Percentiles rank a stretch among this genome's conserved stretches.
Evolutionary conservation across 2,797 vertebrate species (phyloP).

Genomic region (Moxostoma hubbsi): DNA sequence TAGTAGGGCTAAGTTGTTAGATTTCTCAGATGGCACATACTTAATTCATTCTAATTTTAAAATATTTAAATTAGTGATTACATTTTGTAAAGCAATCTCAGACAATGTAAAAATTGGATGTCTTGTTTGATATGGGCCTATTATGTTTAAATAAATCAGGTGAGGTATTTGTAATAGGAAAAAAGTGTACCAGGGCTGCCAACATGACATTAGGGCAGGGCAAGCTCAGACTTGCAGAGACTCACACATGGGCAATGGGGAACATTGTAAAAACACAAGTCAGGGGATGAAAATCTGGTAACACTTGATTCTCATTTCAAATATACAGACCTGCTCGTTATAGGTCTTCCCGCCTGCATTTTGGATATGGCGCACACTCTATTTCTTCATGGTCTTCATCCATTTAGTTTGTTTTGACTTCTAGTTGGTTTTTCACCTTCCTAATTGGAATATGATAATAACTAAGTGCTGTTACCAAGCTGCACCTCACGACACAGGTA

Average conservation of each 20-base stretch:
- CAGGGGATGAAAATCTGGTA: background rate
- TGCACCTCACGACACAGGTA: slow-evolving; percentile 19
- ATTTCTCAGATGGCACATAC: too few species aligned
- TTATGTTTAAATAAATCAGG: background rate
- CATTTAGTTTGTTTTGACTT: background rate
- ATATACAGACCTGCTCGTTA: background rate
- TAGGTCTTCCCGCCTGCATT: background rate
- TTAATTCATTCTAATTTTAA: too few species aligned
- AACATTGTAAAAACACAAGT: slow-evolving; percentile 26
- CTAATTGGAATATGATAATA: slow-evolving; percentile 25
- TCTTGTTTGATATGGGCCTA: background rate
- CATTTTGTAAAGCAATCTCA: background rate
- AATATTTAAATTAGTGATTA: background rate
- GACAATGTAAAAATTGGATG: background rate
- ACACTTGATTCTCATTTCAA: background rate
- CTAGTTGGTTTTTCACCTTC: background rate
- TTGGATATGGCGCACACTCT: background rate
- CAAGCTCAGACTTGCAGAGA: slow-evolving; percentile 58
- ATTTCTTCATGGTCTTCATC: too few species aligned
- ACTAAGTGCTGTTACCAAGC: slow-evolving; percentile 31
- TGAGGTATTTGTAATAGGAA: slow-evolving; percentile 14
- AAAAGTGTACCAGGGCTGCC: slow-evolving; percentile 19
- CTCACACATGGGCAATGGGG: slow-evolving; percentile 34
- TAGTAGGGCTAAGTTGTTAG: too few species aligned
- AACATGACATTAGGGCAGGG: slow-evolving; percentile 50